Percentiles rank a stretch among this genome's conserved stretches.
Evolutionary conservation across 2,113 vertebrate species (phyloP).

Genomic region (Callionymus lyra): DNA sequence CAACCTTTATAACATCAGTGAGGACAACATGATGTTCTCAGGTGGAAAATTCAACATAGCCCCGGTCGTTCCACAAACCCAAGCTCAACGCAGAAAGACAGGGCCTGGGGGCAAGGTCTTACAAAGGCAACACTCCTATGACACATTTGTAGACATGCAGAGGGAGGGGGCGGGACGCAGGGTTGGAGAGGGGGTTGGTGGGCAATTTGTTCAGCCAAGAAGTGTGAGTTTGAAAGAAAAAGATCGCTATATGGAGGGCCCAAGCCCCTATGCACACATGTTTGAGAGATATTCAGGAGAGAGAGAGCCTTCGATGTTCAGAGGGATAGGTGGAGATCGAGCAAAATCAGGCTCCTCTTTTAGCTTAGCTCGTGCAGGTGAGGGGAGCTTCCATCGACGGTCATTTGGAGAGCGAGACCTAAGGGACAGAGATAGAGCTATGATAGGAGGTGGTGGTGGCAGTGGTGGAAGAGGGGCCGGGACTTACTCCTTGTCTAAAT

Average conservation of each 20-base stretch:
- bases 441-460: conserved; percentile 62
- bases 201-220: conserved; percentile 75
- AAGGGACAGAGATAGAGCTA: conserved; percentile 69
- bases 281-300: conserved; percentile 82
- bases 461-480: conserved; percentile 66
- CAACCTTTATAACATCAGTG: conserved; percentile 96
- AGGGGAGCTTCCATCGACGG: conserved; percentile 67
- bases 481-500: conserved; percentile 99
- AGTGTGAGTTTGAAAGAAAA: conserved; percentile 98
- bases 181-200: conserved; percentile 48
- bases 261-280: conserved; percentile 93
- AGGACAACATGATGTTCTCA: conserved; percentile 80
- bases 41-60: conserved; percentile 52
- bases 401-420: conserved; percentile 69
- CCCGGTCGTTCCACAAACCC: conserved; percentile 50
- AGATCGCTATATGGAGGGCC: conserved; percentile 90
- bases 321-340: conserved; percentile 52
- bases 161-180: conserved; percentile 78
- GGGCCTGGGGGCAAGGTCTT: conserved; percentile 81
- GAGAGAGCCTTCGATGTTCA: conserved; percentile 56
- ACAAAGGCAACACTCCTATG: conserved; percentile 94
- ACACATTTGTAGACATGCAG: conserved; percentile 97
- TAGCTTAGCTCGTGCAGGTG: conserved; percentile 66
- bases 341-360: conserved; percentile 68
- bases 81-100: conserved; percentile 66